Evolutionary conservation across 2,113 vertebrate genomes (phyloP), one percentile per base, ranked within the genome.

Genomic region (Lophius piscatorius): DNA sequence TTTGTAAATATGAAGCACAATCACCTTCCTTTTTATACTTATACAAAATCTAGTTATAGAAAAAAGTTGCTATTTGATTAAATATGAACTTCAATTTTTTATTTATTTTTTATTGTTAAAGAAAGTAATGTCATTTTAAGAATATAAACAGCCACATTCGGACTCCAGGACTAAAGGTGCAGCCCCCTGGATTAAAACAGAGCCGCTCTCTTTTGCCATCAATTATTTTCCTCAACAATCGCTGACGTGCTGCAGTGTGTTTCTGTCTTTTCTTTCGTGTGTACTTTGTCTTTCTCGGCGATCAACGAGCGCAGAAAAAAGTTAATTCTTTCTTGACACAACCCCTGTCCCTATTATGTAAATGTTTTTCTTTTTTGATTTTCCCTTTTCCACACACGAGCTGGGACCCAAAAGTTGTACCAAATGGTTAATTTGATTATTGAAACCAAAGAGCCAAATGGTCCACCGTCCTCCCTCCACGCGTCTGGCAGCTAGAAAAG

Each of bases 351-450:
- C 84, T 81, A 72, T 88, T 93, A 95, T 94, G 93, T 92, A 91
- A 91, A 87, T 89, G 89, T 90, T 94, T 93, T 93, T 90, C 91
- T 92, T 90, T 91, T 90, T 93, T 91, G 90, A 90, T 90, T 89
- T 90, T 91, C 87, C 89, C 91, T 94, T 96, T 91, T 89, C 21
- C 22, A 92, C 95, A 95, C 95, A 92, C 93, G 94, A 96, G 94
- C 89, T 89, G 90, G 83, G 92, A 89, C 92, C 88, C 63, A 91
- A 92, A 95, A 95, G 91, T 96, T 97, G 94, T 94, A 90, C 81
- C 94, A 95, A 96, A 97, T 95, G 93, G 92, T 92, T 98, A 96
- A 98, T 98, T 94, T 89, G 91, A 98, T 98, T 98, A 98, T 85
- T 91, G 82, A 84, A 93, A 93, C 94, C 94, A 96, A 94, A 95